phyloP scores from a whole-genome alignment of 2,113 vertebrate species.

The Perognathus longimembris region DNA sequence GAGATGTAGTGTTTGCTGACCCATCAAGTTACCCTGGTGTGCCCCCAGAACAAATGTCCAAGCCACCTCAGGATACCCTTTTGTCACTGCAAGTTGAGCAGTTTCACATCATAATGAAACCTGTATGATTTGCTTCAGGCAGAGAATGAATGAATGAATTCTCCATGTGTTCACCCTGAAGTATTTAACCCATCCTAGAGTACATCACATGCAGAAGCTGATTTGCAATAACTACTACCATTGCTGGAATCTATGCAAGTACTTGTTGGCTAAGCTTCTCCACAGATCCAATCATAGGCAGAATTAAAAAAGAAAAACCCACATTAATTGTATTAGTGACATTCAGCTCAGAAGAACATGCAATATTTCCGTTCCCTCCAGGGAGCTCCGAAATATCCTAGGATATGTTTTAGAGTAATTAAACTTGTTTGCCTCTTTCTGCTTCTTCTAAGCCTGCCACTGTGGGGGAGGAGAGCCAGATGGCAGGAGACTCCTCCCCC shows the following conservation, averaged over 20 bases:
- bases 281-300: slow-evolving; percentile 35
- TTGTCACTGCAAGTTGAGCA: slow-evolving; percentile 31
- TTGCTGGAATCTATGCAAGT: not conserved
- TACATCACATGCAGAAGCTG: slow-evolving; percentile 46
- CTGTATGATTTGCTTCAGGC: slow-evolving; percentile 44
- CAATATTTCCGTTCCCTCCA: slow-evolving; percentile 43
- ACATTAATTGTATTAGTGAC: slow-evolving; percentile 29
- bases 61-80: not conserved
- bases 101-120: slow-evolving; percentile 23
- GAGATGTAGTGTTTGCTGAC: not conserved
- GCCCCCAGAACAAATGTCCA: not conserved
- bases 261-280: slow-evolving; percentile 38
- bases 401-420: slow-evolving; percentile 57
- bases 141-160: slow-evolving; percentile 63
- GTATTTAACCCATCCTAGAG: slow-evolving; percentile 31
- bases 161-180: slow-evolving; percentile 50
- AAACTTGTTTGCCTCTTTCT: slow-evolving; percentile 52
- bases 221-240: not conserved
- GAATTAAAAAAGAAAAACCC: not conserved
- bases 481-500: slow-evolving; percentile 42
- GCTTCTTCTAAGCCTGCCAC: slow-evolving; percentile 35
- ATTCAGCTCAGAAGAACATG: slow-evolving; percentile 47
- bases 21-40: not conserved
- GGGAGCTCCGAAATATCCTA: slow-evolving; percentile 43
- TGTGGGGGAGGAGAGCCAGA: slow-evolving; percentile 52